Evolutionary conservation across 2,113 vertebrate genomes (phyloP), one percentile per base, ranked within the genome.

Genomic region (Speoplatyrhinus poulsoni): DNA sequence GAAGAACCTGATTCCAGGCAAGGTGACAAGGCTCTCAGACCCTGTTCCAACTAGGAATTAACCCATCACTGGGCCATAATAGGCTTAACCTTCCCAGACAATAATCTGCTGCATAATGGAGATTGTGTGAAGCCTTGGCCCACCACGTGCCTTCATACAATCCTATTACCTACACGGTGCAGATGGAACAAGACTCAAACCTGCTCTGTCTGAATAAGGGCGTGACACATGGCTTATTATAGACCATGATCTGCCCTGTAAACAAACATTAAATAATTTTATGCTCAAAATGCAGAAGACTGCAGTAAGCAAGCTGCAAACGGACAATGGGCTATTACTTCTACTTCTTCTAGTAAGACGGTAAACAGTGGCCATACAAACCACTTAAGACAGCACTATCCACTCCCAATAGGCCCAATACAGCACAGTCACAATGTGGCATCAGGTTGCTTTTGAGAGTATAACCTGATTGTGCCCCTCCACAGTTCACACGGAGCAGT

Each of bases 41-140:
- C 26, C 62, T 41, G 65, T 9, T 53, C 26, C 13, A 2, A 46
- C 13, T 2, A 9, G n/a, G 8, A 58, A 19, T 78, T 48, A 76
- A 54, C 11, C 65, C 46, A 52, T 12, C 7, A 2, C 50, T 46
- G 65, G 67, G 64, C 16, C n/a, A 26, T 89, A 90, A 87, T 72
- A 67, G 78, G 88, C 71, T 91, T 89, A 71, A 57, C 62, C 76
- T 65, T 60, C 9, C 41, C 56, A 49, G 75, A 76, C 59, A 81
- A 82, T 81, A 79, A 84, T 74, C 63, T 53, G 62, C 83, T 86
- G 80, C 54, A 46, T 69, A 89, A 85, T 59, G 70, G 65, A 75
- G 32, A 62, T 61, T 82, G 72, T 60, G 6, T 12, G n/a, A 1
- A 9, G 67, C 74, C 78, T 33, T 6, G 15, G 41, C 70, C 46